Evolutionary conservation across 2,113 vertebrate species (phyloP), one percentile per base, ranked within the genome.

Genomic region (Upupa epops): DNA sequence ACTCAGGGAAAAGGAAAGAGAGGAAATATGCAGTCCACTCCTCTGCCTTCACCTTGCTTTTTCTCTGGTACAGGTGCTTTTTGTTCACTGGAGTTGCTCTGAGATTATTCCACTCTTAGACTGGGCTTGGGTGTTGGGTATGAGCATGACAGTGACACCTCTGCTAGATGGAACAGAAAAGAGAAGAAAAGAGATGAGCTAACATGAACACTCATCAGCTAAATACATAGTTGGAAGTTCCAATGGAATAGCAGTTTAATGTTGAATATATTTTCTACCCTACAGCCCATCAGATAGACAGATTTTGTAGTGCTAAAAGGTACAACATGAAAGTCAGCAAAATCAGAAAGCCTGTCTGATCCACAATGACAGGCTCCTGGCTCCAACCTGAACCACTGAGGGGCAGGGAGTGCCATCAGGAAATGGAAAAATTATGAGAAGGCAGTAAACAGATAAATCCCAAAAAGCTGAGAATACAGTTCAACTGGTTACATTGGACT

Each of bases 381-480:
- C 7, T 21, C n/a, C 14, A 40, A 0, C 5, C 36, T 45, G 45
- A 78, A 71, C 17, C 11, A 37, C 0, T 11, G 26, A 48, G n/a
- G 59, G 65, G 34, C 19, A 87, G 29, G 13, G 34, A 46, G 3
- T 12, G 13, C 10, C 29, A 37, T 34, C 37, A 83, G 24, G 32
- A 52, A 61, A 74, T n/a, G 3, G 37, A 31, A 75, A 72, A 46
- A 52, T 16, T 2, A 9, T 24, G 56, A 65, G 13, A 34, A 2
- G 7, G 10, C 11, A 36, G 60, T 58, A 73, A 51, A 77, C 37
- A 65, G 32, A 37, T 5, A 61, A 85, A 82, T 37, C 18, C 7
- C 31, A 34, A 34, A 29, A 0, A 71, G 8, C 3, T 14, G 11
- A 78, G 36, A 74, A 55, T 15, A n/a, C 78, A 92, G 77, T 70